These are phyloP conservation scores for Tiliacea citrago DNA, from an alignment of 2,888 invertebrate species.

Conservation along the genomic window DNA sequence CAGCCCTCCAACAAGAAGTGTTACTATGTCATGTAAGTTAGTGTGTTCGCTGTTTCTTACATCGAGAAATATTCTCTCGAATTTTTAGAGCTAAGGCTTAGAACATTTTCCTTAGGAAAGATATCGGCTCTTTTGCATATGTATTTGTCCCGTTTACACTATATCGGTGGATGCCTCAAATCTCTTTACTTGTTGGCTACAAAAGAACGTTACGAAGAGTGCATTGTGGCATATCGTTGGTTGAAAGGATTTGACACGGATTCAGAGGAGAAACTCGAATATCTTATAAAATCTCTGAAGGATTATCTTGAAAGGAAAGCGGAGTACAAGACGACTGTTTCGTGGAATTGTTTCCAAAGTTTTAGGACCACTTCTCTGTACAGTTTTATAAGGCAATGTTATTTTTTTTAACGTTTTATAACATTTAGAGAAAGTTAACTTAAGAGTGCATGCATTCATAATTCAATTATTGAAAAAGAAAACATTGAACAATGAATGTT, in stretches of 20 bases:
- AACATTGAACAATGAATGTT: neutral
- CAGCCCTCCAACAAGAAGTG: too few species aligned
- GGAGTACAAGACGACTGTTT: conserved; percentile 44
- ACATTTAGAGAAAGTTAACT: conserved; percentile 1
- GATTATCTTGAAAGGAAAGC: conserved; percentile 62
- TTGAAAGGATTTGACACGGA: conserved; percentile 62
- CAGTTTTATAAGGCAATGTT: conserved; percentile 59
- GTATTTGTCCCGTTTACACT: conserved; percentile 53
- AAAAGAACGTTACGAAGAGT: conserved; percentile 61
- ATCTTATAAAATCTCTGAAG: conserved; percentile 62
- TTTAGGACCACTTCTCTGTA: conserved; percentile 32
- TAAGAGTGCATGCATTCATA: neutral
- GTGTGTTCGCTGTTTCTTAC: neutral
- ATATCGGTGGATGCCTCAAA: conserved; percentile 52
- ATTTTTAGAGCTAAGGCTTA: conserved; percentile 4
- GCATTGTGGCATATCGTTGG: conserved; percentile 63
- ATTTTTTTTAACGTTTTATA: conserved; percentile 26
- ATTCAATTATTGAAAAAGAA: neutral
- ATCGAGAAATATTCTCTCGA: neutral
- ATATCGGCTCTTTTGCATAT: conserved; percentile 55
- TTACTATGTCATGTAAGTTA: neutral
- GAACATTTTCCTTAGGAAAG: conserved; percentile 24
- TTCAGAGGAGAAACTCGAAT: conserved; percentile 57
- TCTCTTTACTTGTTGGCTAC: conserved; percentile 62
- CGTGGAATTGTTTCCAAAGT: conserved; percentile 45